A percentile compares a stretch with the other conserved stretches of the same genome.
These are phyloP conservation scores for Eunapius fragilis DNA, from an alignment of 37 sponge, comb jelly and placozoan species.

Conservation along the genomic window DNA sequence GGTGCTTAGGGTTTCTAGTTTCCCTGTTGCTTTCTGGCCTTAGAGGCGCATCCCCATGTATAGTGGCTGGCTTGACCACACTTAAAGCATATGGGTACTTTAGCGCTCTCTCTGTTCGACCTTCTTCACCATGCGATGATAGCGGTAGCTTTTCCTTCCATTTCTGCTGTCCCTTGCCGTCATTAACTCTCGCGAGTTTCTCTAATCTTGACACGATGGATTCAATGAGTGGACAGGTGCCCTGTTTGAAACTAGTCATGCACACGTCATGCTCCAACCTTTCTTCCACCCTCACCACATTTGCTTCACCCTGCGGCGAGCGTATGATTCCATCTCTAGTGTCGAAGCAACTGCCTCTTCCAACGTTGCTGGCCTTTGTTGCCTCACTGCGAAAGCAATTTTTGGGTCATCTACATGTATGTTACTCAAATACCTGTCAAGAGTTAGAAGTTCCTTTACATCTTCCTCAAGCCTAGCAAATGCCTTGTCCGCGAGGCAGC, in stretches of 20 bases:
- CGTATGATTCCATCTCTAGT: slow-evolving; percentile 22
- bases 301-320: no score
- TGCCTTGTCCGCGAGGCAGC: slow-evolving; percentile 20
- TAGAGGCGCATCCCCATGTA: slow-evolving; percentile 3
- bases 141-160: background rate
- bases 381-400: background rate
- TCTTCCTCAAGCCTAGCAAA: slow-evolving; percentile 8
- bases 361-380: background rate
- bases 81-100: slow-evolving; percentile 1
- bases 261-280: no score
- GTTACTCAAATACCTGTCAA: slow-evolving; percentile 9
- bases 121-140: no score
- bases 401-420: background rate
- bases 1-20: slow-evolving; percentile 3
- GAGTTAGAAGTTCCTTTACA: slow-evolving; percentile 12
- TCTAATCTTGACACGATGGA: background rate
- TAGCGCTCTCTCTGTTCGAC: background rate
- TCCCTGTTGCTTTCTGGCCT: background rate
- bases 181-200: background rate
- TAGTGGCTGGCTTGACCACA: slow-evolving; percentile 3
- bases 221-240: no score
- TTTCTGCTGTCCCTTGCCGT: background rate
- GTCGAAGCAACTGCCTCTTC: slow-evolving; percentile 32
- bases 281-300: no score
- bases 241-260: no score